These are phyloP conservation scores for Dendrocopos noguchii DNA, from an alignment of 2,113 vertebrate genomes.

Conservation along the genomic window DNA sequence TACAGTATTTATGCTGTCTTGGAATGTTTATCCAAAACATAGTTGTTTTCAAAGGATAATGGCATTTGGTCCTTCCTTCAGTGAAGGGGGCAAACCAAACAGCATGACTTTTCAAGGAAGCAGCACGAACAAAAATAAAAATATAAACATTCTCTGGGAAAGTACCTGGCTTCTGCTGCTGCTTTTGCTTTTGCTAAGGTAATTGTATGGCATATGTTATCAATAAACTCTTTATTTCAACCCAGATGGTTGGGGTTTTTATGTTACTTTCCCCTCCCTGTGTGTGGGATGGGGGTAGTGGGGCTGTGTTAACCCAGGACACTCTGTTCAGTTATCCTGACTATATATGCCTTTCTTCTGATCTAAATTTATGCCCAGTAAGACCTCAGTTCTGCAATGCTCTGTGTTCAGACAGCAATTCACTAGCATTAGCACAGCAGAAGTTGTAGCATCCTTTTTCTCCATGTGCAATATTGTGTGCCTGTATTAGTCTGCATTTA, in stretches of 20 bases:
- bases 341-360: background rate
- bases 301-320: no score
- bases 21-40: slow-evolving; percentile 18
- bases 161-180: background rate
- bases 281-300: no score
- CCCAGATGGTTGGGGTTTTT: no score
- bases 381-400: background rate
- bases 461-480: background rate
- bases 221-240: no score
- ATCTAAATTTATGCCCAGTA: background rate
- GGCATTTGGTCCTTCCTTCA: background rate
- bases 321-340: background rate
- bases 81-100: background rate
- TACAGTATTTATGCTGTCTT: background rate
- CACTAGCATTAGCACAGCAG: background rate
- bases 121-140: background rate
- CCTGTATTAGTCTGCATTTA: background rate
- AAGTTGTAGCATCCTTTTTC: background rate
- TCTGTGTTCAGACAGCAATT: background rate
- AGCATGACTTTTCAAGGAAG: background rate
- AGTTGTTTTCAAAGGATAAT: background rate
- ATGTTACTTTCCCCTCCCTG: no score
- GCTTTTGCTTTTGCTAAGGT: no score
- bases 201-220: no score
- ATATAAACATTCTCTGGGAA: background rate